Evolutionary conservation across 2,888 invertebrate species (phyloP), one percentile per base, ranked within the genome.

Genomic region (Prionchulus punctatus): DNA sequence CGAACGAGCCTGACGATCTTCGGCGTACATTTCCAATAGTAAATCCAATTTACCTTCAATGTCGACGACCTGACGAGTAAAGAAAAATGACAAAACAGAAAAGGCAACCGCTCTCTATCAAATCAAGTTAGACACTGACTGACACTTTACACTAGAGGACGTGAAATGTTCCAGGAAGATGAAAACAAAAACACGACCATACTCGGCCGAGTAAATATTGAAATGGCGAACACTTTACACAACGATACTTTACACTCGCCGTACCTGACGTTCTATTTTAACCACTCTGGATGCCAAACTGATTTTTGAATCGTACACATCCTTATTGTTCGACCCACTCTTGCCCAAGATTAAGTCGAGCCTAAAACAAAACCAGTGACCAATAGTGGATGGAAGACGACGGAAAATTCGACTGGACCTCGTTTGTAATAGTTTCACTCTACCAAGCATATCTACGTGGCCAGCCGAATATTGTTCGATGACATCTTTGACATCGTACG

Each of bases 401-500:
- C 36, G 18, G 18, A 7, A 36, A 36, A 18, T 36, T 36, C 36
- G 18, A 18, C 36, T 36, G n/a, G n/a, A 53, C 53, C 53, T 53
- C 2, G 23, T 80, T 78, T 89, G 89, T 72, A 89, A 81, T 79
- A 81, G 85, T 80, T 89, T 89, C 71, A 88, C 86, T 72, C 89
- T 80, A 70, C 85, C 83, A 73, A 89, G 80, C 76, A 89, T 80
- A 78, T 90, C 89, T 71, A 88, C 67, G 56, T 70, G 70, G 28
- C 78, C 78, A 67, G 87, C 86, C 63, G 86, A 86, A 79, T 88
- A 90, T 76, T 89, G 89, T 77, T 90, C 89, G 74, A 90, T 90
- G 70, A 90, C 90, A 78, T 91, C 90, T 80, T 89, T 90, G 71
- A 90, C 89, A 78, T 91, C 90, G 77, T 90, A 90, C 61, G 90